Evolutionary conservation across 2,797 vertebrate genomes (phyloP), one percentile per base, ranked within the genome.

Genomic region (Acrocephalus scirpaceus): DNA sequence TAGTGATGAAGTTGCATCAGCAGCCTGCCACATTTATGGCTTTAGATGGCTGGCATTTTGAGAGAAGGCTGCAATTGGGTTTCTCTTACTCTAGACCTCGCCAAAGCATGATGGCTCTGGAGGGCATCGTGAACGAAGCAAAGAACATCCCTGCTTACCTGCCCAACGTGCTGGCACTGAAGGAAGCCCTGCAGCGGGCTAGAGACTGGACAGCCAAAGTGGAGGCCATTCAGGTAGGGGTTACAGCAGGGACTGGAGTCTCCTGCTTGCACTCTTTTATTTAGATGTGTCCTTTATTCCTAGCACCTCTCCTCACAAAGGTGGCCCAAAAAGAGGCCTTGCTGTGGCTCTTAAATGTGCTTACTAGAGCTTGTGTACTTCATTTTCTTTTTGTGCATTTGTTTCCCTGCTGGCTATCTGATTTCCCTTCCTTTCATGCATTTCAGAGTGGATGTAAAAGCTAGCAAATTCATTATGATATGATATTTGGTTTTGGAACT

Each of bases 111-210:
- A 95, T 98, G 75, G 99, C 98, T 58, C 98, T 99, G 96, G 99
- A 99, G 97, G 98, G 98, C 98, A 99, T 99, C 19, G 98, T 99
- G 61, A 98, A 98, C 26, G 99, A 99, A 97, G 99, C 99, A 11
- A 98, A 98, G 97, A 99, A 99, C 97, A 99, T 99, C 96, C 99
- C 99, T 78, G 99, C 99, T 6, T 99, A 99, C 95, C 97, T 99
- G 26, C 99, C 99, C 44, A 99, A 99, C 62, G 98, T 99, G 72
- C 90, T 99, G 95, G 98, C 99, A 32, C 98, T 99, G 61, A 98
- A 99, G 96, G 99, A 99, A 82, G 99, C 99, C 34, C 97, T 99
- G 50, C 99, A 99, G 78, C 99, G 99, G 93, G 99, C 99, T 80
- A 99, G 99, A 97, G 99, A 99, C 86, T 99, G 99, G 99, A 99